Percentiles rank a stretch among this genome's conserved stretches.
Conservation (phyloP, 2,113 vertebrate species). For the Python bivittatus region DNA sequence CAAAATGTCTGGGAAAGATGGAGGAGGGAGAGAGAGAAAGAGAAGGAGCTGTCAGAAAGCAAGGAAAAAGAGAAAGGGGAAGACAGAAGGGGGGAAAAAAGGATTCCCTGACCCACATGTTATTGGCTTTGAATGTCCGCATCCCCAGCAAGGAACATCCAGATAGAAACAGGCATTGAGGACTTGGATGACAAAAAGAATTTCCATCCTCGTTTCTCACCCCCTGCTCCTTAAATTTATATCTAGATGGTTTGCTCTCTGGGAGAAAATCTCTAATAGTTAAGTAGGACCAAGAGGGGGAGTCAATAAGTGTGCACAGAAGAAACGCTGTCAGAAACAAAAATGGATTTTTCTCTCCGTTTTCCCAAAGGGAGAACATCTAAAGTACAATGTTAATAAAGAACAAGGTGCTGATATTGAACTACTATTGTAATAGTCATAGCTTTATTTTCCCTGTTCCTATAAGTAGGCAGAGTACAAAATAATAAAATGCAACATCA, state of each 20-base stretch:
- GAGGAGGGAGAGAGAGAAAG: background rate
- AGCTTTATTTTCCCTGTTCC: background rate
- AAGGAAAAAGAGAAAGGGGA: background rate
- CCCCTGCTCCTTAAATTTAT: background rate
- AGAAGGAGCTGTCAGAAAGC: background rate
- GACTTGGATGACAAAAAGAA: background rate
- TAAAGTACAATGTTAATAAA: background rate
- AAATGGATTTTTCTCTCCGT: background rate
- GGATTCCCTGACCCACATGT: background rate
- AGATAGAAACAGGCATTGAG: background rate
- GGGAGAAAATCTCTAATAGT: background rate
- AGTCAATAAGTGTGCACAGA: background rate
- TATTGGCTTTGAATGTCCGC: background rate
- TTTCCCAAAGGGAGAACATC: background rate
- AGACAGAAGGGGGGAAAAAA: background rate
- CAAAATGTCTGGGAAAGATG: background rate
- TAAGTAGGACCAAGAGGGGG: background rate
- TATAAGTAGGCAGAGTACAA: background rate
- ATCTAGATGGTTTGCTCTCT: background rate
- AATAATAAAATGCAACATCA: background rate
- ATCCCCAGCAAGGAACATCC: background rate
- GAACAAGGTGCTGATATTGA: background rate
- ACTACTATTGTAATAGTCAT: background rate
- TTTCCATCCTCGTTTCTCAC: background rate
- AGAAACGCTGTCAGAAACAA: background rate